These are phyloP conservation scores for Cephus pulcher DNA, from an alignment of 2,888 invertebrate genomes.

Conservation along the genomic window DNA sequence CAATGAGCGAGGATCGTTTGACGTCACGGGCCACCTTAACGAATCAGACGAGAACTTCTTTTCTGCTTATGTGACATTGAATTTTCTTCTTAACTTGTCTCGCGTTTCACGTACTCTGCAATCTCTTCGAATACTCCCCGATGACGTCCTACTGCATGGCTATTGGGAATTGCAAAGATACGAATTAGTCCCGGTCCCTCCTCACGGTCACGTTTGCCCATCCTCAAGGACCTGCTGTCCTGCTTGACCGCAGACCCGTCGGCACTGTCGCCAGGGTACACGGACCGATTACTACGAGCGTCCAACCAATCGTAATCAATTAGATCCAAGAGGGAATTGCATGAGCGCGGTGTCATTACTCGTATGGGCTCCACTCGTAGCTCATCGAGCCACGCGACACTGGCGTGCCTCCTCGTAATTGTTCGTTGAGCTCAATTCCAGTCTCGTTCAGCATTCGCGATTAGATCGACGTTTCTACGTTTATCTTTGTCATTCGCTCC, in stretches of 20 bases:
- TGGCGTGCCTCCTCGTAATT: constrained; percentile 40
- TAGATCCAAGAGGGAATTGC: constrained; percentile 29
- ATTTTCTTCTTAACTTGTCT: neutral
- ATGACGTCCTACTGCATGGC: neutral
- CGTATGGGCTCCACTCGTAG: constrained; percentile 22
- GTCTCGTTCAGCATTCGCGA: constrained; percentile 23
- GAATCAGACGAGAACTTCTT: neutral
- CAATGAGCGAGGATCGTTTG: neutral
- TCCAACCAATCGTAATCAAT: constrained; percentile 30
- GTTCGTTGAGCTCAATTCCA: constrained; percentile 51
- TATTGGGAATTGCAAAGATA: neutral
- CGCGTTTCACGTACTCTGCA: neutral
- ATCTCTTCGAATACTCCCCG: neutral
- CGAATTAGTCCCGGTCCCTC: neutral
- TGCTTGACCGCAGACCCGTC: neutral
- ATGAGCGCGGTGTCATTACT: constrained; percentile 28
- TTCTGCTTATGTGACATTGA: neutral
- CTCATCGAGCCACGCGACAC: constrained; percentile 31
- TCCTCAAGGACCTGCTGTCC: neutral
- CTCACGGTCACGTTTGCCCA: neutral
- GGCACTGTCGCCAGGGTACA: neutral
- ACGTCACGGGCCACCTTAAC: neutral
- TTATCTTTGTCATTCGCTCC: constrained; percentile 13
- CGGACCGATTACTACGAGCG: constrained; percentile 4
- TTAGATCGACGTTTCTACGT: constrained; percentile 10